A percentile compares a stretch with the other conserved stretches of the same genome.
These are phyloP conservation scores for Platorchestia sp. DNA, from an alignment of 1,140 invertebrate genomes.

Conservation along the genomic window DNA sequence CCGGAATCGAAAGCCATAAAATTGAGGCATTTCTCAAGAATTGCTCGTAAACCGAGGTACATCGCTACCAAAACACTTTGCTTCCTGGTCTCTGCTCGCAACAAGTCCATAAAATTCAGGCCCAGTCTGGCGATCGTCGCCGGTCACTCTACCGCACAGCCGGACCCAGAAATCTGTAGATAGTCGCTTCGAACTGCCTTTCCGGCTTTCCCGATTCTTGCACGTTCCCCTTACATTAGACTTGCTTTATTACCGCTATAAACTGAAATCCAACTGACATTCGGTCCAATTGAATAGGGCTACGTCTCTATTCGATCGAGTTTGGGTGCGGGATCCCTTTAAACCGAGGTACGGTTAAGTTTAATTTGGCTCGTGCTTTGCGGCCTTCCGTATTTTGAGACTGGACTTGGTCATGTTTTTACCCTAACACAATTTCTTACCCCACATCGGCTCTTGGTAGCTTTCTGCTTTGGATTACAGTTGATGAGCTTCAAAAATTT, in stretches of 20 bases:
- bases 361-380: neutral
- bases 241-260: conserved; percentile 51
- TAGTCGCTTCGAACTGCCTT: neutral
- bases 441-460: no score
- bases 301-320: conserved; percentile 48
- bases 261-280: conserved; percentile 55
- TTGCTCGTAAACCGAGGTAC: conserved; percentile 32
- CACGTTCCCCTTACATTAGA: conserved; percentile 42
- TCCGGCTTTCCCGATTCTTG: conserved; percentile 11
- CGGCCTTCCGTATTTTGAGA: neutral
- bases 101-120: conserved; percentile 47
- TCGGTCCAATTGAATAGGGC: conserved; percentile 52
- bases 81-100: neutral
- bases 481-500: neutral
- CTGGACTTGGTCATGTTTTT: neutral
- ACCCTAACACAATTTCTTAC: neutral
- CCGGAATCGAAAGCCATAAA: conserved; percentile 46
- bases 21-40: conserved; percentile 55
- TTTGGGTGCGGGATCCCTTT: neutral
- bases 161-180: neutral
- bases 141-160: neutral
- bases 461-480: neutral
- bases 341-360: neutral
- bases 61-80: conserved; percentile 42
- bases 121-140: neutral